Conservation (phyloP, 2,888 invertebrate genomes). For the Tetanocera ferruginea region DNA sequence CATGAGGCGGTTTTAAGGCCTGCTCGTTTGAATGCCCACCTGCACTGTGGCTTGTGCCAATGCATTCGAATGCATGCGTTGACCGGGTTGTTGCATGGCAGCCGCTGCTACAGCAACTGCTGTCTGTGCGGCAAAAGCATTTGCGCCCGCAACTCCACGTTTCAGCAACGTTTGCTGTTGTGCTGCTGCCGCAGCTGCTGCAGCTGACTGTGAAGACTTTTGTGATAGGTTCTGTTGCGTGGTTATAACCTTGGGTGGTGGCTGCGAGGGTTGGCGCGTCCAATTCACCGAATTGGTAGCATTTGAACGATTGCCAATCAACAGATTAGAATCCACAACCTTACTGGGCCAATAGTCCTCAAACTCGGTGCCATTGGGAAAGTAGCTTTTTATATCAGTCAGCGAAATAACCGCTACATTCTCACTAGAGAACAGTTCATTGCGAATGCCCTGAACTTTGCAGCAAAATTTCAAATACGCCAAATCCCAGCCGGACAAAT, state of each 20-base stretch:
- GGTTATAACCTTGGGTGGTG: conserved; percentile 72
- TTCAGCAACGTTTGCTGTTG: conserved; percentile 60
- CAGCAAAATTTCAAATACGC: conserved; percentile 95
- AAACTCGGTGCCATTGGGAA: conserved; percentile 89
- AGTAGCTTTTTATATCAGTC: conserved; percentile 90
- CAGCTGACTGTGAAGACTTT: conserved; percentile 54
- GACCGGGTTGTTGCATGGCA: conserved; percentile 64
- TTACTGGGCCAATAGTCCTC: conserved; percentile 95
- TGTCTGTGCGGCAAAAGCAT: conserved; percentile 45
- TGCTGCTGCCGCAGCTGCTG: conserved; percentile 55
- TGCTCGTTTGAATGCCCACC: conserved; percentile 58
- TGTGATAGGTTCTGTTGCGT: conserved; percentile 59
- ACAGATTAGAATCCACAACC: conserved; percentile 84
- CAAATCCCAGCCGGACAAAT: conserved; percentile 91
- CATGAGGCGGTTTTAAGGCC: conserved; percentile 11
- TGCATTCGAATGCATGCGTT: conserved; percentile 61
- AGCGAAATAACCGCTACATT: conserved; percentile 92
- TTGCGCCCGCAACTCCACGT: conserved; percentile 52
- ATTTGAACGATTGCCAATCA: conserved; percentile 78
- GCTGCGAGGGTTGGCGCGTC: conserved; percentile 83
- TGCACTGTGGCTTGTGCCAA: conserved; percentile 69
- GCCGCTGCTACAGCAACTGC: conserved; percentile 63
- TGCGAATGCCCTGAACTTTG: conserved; percentile 92
- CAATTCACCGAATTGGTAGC: conserved; percentile 77
- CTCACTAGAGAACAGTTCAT: conserved; percentile 91